Evolutionary conservation across 1,140 invertebrate genomes (phyloP), one percentile per base, ranked within the genome.

Genomic region (Paramacrobiotus metropolitanus): DNA sequence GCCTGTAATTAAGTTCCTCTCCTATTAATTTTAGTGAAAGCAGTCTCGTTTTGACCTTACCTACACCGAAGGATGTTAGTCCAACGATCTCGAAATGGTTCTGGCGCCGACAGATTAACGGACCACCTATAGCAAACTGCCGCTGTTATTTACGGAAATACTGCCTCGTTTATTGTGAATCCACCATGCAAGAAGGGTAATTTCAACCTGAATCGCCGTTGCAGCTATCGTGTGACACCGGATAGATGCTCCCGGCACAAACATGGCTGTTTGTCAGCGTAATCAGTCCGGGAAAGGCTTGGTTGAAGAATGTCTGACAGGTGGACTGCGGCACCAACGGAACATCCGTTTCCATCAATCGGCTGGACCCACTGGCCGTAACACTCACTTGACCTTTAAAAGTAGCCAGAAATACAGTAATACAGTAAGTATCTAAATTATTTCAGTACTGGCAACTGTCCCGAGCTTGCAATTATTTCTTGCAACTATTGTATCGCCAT

Each of bases 171-270:
- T n/a, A n/a, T n/a, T n/a, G n/a, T n/a, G n/a, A n/a, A n/a, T n/a
- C n/a, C n/a, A n/a, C n/a, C n/a, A n/a, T n/a, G n/a, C n/a, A n/a
- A 24, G 24, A 20, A 24, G 15, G 24, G 9, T 55, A 15, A 55
- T 15, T 20, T 4, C 48, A 28, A 55, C 48, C 48, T 4, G 48
- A 55, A 24, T 55, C 48, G 15, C 48, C 48, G 48, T 55, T 55
- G 48, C 48, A 55, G 15, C 15, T 20, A 24, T 55, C 48, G 9
- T 55, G 15, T 9, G 48, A 15, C 15, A 55, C 24, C 15, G 48
- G 48, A 55, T 55, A 55, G 48, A 55, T 28, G 24, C 48, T 55
- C 9, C 48, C 48, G 9, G 48, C 48, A 55, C 48, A 55, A 9
- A 55, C 48, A 28, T 55, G 48, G 24, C 48, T 55, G 48, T 24